These are phyloP conservation scores for Blastobasis lacticolella DNA, from an alignment of 2,888 invertebrate genomes.

Conservation along the genomic window DNA sequence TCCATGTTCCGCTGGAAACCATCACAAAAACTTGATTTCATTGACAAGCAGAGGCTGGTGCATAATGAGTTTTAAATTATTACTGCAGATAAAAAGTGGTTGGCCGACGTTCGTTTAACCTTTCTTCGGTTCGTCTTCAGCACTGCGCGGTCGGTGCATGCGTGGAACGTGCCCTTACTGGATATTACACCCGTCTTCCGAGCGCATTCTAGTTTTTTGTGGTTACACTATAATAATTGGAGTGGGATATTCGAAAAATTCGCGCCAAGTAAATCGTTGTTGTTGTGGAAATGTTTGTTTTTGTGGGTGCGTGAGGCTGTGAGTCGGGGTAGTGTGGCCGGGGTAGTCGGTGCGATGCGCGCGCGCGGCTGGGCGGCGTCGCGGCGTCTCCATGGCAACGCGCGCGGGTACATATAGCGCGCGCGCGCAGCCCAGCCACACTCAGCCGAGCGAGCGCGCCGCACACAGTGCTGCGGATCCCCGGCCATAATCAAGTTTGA, in stretches of 20 bases:
- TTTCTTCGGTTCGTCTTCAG: slow-evolving; percentile 54
- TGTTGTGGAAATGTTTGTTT: slow-evolving; percentile 12
- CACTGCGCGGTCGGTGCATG: slow-evolving; percentile 27
- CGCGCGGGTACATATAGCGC: slow-evolving; percentile 41
- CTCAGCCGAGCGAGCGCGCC: slow-evolving; percentile 67
- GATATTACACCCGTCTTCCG: too few relatives aligned
- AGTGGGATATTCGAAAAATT: slow-evolving; percentile 10
- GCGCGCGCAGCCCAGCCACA: slow-evolving; percentile 32
- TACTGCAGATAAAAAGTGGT: slow-evolving; percentile 67
- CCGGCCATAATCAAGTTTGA: slow-evolving; percentile 54
- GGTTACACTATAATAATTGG: slow-evolving; percentile 14
- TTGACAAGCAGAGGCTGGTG: slow-evolving; percentile 63
- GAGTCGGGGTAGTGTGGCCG: not conserved
- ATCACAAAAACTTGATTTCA: slow-evolving; percentile 72
- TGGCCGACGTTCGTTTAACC: slow-evolving; percentile 48
- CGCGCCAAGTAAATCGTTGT: slow-evolving; percentile 9
- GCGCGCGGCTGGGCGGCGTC: slow-evolving; percentile 52
- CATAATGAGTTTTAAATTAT: slow-evolving; percentile 73
- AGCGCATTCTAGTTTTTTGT: slow-evolving; percentile 14
- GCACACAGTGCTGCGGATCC: slow-evolving; percentile 69
- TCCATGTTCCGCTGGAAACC: slow-evolving; percentile 55
- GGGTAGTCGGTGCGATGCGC: slow-evolving; percentile 19
- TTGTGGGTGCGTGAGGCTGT: slow-evolving; percentile 10
- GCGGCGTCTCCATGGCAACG: slow-evolving; percentile 61
- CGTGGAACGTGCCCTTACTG: too few relatives aligned